Percentiles rank a stretch among this genome's conserved stretches.
Evolutionary conservation across 2,797 vertebrate species (phyloP).

Genomic region (Poeciliopsis presidionis): DNA sequence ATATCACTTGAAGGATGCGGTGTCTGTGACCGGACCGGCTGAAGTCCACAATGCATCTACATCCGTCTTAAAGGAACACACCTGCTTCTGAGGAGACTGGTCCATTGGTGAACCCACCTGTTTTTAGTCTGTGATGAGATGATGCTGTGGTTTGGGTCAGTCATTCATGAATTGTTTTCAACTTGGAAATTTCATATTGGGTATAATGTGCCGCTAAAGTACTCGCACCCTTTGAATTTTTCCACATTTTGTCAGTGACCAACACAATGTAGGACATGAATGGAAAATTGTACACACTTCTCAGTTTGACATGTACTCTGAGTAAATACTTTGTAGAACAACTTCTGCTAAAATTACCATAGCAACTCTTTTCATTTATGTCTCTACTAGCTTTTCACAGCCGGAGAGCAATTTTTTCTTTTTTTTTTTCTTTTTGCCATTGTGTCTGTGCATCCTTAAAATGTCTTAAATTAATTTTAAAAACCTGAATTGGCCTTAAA

Average conservation of each 20-base stretch:
- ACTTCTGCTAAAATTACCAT: not conserved
- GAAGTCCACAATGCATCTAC: slow-evolving; percentile 35
- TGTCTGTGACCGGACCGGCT: slow-evolving; percentile 36
- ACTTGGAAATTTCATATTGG: not conserved
- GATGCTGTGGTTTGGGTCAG: not conserved
- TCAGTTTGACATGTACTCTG: not conserved
- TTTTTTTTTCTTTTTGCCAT: not conserved
- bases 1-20: slow-evolving; percentile 48
- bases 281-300: not conserved
- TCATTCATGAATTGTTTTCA: not conserved
- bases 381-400: not conserved
- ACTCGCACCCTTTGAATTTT: not conserved
- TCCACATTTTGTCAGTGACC: not conserved
- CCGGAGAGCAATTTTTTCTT: not conserved
- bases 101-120: slow-evolving; percentile 36
- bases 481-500: no score
- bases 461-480: no score
- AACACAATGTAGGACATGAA: not conserved
- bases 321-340: not conserved
- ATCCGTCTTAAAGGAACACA: slow-evolving; percentile 46
- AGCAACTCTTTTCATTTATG: not conserved
- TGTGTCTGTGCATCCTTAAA: no score
- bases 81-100: not conserved
- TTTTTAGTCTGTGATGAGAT: not conserved
- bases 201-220: not conserved